Base-by-base conservation (phyloP, 1,140 invertebrate genomes). In the Epicauta chinensis region DNA sequence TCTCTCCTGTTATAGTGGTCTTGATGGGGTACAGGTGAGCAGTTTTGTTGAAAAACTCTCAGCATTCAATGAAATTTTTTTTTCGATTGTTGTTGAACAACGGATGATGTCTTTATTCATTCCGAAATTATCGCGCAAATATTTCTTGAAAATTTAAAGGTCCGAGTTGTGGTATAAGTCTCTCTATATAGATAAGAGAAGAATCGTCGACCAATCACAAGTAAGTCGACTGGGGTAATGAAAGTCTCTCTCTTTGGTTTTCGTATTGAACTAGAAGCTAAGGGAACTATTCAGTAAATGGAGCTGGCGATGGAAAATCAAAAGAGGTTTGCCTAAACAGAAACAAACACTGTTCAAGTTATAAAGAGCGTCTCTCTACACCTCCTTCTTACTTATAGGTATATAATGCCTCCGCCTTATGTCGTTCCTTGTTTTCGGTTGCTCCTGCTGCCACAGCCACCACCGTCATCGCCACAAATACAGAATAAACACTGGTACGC, bases 291-390 rank as follows among this genome's bases (percentile, higher is more conserved):
- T 66, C 63, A 64, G 62, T 56, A 66, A 63, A 64, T 63, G 63
- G 61, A 65, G 63, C 63, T 59, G 62, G 59, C 58, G 64, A 66
- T 66, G 64, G 62, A 66, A 66, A 67, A 65, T 67, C 65, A 67
- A 66, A 67, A 67, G 63, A 66, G 62, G 63, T 65, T 67, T 67
- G 59, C 62, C 64, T 53, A 63, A 63, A 66, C 62, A 67, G 65
- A 67, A 66, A 67, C 65, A 67, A 67, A 67, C 62, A 67, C 56
- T 55, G 46, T 30, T n/a, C 60, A 64, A 62, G 64, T 67, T 65
- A 64, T 67, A 67, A 65, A 67, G 65, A 64, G 58, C 59, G 53
- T 50, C 58, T 60, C 45, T 53, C 50, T 44, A 35, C 53, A 39
- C 48, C 53, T 48, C 53, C 23, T 40, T 34, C 31, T 12, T 44